phyloP scores from a whole-genome alignment of 1,140 invertebrate species.

The Heliconius melpomene region DNA sequence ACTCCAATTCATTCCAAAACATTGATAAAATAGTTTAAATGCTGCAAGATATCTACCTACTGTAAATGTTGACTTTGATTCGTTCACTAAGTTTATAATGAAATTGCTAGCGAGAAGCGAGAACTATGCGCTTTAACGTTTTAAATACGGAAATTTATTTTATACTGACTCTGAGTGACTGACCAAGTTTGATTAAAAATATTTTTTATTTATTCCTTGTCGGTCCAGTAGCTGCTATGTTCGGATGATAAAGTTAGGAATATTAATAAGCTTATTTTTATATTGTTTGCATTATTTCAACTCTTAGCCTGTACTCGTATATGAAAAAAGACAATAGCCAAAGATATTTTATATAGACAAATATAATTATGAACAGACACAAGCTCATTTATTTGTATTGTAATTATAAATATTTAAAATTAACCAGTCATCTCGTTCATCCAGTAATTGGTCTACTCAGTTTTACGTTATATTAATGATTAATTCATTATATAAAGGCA shows the following conservation, averaged over 20 bases:
- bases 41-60: neutral
- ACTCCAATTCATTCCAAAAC: neutral
- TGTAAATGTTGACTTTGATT: slow-evolving; percentile 5
- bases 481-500: neutral
- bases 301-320: too few species aligned
- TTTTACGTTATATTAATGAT: neutral
- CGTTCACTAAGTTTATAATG: slow-evolving; percentile 2
- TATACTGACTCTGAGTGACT: neutral
- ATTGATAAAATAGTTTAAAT: neutral
- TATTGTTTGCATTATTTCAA: too few species aligned
- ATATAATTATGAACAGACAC: neutral
- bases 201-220: neutral
- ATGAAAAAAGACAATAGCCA: too few species aligned
- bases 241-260: too few species aligned
- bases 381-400: neutral
- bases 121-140: neutral
- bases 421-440: neutral
- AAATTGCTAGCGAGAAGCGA: neutral
- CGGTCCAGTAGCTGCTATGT: too few species aligned
- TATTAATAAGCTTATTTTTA: too few species aligned
- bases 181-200: neutral
- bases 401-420: neutral
- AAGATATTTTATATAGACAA: too few species aligned
- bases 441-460: neutral
- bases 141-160: neutral